Evolutionary conservation across 2,113 vertebrate species (phyloP).

Genomic region (Nymphicus hollandicus): DNA sequence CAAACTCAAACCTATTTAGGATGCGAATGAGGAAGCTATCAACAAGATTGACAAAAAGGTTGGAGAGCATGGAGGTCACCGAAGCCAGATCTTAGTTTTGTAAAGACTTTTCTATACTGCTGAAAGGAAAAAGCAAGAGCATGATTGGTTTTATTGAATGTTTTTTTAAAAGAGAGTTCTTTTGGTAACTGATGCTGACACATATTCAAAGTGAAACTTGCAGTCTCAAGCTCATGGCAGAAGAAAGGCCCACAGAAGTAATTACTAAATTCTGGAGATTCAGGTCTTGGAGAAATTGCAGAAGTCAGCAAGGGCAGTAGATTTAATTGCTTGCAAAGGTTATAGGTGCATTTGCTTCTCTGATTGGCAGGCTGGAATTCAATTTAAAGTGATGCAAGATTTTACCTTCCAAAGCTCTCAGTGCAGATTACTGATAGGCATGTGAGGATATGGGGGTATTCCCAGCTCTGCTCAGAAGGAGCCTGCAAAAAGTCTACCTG

Average conservation of each 20-base stretch:
- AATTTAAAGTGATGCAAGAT: not conserved
- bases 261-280: constrained; percentile 35
- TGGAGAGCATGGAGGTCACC: not conserved
- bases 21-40: not conserved
- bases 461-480: not conserved
- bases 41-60: not conserved
- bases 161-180: not conserved
- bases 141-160: not conserved
- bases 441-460: not conserved
- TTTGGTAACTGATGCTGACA: not conserved
- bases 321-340: constrained; percentile 30
- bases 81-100: not conserved
- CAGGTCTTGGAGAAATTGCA: not conserved
- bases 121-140: not conserved
- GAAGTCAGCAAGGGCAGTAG: not conserved
- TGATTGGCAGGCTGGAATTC: not conserved
- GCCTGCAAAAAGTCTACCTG: not conserved
- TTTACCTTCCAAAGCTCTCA: not conserved
- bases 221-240: not conserved
- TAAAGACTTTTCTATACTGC: not conserved
- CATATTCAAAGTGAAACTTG: not conserved
- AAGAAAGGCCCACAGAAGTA: constrained; percentile 40
- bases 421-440: not conserved
- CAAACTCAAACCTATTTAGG: not conserved
- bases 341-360: not conserved